Base-by-base conservation (phyloP, 2,888 invertebrate species). In the Heteromyza rotundicornis region DNA sequence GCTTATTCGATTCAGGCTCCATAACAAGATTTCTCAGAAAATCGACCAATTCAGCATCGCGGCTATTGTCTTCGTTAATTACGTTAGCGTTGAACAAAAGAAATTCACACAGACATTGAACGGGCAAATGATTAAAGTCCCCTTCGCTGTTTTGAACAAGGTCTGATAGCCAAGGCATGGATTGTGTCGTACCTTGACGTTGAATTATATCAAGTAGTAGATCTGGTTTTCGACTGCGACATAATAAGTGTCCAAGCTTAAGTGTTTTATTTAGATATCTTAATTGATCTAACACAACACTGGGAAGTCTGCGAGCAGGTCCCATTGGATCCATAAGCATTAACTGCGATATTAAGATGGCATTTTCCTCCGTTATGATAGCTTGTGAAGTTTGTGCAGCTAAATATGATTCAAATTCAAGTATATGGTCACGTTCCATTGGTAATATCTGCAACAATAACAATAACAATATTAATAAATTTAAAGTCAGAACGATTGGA, bases 101-200 rank as follows among this genome's bases (percentile, higher is more conserved):
- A 84, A 97, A 97, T 85, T 98, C 98, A 85, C 98, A 98, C 54
- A 98, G 87, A 79, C 97, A 98, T 78, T 97, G 97, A n/a, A 98
- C 96, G 0, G 98, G 98, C 19, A 98, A 85, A 71, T 96, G 93
- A 76, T 93, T 92, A 67, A 85, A 84, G 58, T 84, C 83, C 2
- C 80, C 92, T 77, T 96, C 96, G 68, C 94, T 94, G 71, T 92
- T 94, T 72, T 96, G 92, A 14, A 98, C 94, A 64, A 98, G 86
- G 80, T 96, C 95, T 8, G 96, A 95, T 65, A 98, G 85, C 98
- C 98, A 98, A 2, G 97, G 96, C 95, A 97, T 96, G 44, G 96
- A 95, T 69, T 95, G 92, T 0, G 94, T 90, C 8, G 95, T 91
- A 68, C 94, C 93, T 79, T 92, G 92, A 20, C 95, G 84, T 73